Evolutionary conservation across 2,113 vertebrate species (phyloP).

Genomic region (Columbina picui): DNA sequence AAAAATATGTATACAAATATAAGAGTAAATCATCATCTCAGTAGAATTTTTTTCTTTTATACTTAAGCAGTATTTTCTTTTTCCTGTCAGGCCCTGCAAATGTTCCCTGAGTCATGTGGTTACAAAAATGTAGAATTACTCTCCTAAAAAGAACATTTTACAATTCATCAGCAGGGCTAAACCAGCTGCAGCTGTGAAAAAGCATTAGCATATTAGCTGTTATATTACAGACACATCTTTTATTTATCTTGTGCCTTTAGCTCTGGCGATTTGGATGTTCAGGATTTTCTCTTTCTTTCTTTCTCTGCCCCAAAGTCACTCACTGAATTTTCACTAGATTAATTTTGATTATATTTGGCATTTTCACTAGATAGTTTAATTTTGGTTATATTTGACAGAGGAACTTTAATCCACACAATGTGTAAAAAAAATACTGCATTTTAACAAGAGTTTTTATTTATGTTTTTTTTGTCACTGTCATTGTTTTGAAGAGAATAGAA

Average conservation of each 20-base stretch:
- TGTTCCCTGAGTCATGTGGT: constrained; percentile 31
- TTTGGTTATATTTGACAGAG: constrained; percentile 31
- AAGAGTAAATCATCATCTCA: constrained; percentile 1
- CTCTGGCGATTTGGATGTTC: constrained; percentile 5
- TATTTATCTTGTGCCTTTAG: constrained; percentile 56
- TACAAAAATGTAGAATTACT: constrained; percentile 36
- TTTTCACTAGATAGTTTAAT: constrained; percentile 15
- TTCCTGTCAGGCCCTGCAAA: constrained; percentile 39
- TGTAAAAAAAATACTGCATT: constrained; percentile 9
- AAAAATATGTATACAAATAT: constrained; percentile 8
- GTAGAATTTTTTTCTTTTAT: neutral
- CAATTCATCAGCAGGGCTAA: constrained; percentile 52
- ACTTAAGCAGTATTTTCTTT: neutral
- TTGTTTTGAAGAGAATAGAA: neutral
- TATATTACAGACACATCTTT: constrained; percentile 30
- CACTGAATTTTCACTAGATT: neutral
- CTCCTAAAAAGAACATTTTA: constrained; percentile 50
- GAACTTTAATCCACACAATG: neutral
- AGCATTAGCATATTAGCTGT: constrained; percentile 42
- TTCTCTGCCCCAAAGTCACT: neutral
- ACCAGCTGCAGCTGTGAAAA: constrained; percentile 49
- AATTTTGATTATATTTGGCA: constrained; percentile 13
- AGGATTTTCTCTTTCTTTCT: neutral
- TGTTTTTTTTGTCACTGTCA: neutral
- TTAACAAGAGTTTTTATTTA: constrained; percentile 32